These are phyloP conservation scores for Watsonalla binaria DNA, from an alignment of 2,888 invertebrate genomes.

Conservation along the genomic window DNA sequence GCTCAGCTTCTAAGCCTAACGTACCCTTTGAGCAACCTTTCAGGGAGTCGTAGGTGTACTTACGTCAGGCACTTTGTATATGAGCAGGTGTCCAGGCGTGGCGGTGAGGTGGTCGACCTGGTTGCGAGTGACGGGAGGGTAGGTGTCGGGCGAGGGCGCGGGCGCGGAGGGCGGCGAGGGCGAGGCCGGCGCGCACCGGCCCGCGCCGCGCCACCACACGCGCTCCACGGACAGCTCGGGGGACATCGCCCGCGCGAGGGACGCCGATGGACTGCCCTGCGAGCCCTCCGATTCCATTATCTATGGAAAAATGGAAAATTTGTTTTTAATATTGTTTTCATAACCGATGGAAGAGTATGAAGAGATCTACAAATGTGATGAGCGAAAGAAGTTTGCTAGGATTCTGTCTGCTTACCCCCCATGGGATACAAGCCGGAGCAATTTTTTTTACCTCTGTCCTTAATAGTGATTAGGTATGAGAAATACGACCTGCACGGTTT, in stretches of 20 bases:
- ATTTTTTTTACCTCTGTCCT: too few relatives aligned
- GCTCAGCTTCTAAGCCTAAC: too few relatives aligned
- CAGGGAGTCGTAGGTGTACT: too few relatives aligned
- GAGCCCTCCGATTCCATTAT: conserved; percentile 69
- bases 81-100: conserved; percentile 88
- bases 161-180: conserved; percentile 40
- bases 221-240: conserved; percentile 83
- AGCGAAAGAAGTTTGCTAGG: too few relatives aligned
- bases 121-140: conserved; percentile 88
- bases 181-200: conserved; percentile 70
- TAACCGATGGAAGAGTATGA: too few relatives aligned
- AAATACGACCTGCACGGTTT: too few relatives aligned
- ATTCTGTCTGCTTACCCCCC: too few relatives aligned
- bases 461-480: too few relatives aligned
- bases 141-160: conserved; percentile 80
- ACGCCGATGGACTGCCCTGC: conserved; percentile 78
- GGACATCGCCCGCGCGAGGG: conserved; percentile 79
- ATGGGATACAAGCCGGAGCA: too few relatives aligned
- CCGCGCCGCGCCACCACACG: conserved; percentile 82
- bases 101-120: conserved; percentile 91
- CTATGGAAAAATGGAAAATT: conserved; percentile 24
- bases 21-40: too few relatives aligned
- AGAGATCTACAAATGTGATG: too few relatives aligned
- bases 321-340: neutral
- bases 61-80: conserved; percentile 89